Evolutionary conservation across 1,140 invertebrate genomes (phyloP), one percentile per base, ranked within the genome.

Genomic region (Anastatus disparis): DNA sequence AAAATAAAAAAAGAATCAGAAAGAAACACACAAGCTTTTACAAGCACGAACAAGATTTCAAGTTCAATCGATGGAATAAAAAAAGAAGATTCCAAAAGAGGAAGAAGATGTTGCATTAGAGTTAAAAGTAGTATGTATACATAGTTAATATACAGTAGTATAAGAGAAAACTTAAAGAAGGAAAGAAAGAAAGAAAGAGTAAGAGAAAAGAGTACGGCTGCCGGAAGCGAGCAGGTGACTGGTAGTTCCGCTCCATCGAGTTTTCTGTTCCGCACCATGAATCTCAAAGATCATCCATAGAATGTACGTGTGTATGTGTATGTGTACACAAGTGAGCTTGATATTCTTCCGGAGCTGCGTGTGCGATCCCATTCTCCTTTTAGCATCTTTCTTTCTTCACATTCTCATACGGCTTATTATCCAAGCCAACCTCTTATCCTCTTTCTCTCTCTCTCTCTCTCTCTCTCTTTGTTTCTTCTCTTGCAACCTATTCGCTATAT

Each of bases 201-300:
- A 74, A 13, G 76, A 74, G 74, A 73, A 75, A 71, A 73, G 71
- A 69, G 66, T 72, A 75, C 76, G 77, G 77, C 79, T 84, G 84
- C 83, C 83, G 84, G 84, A 85, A 85, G 81, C 80, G 79, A 84
- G 79, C 83, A 86, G 84, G 84, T 85, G 84, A 85, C 83, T 64
- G 80, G 83, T 82, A 83, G 85, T 85, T 86, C 83, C 82, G 81
- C 85, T 83, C 81, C 77, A 85, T 85, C 83, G 85, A 82, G 75
- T 77, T n/a, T n/a, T 72, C 82, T 84, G 85, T 85, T 85, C 82
- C 84, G 83, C 84, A 80, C 80, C 80, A 84, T 71, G 79, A 78
- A 81, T 76, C 76, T 73, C 81, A 79, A 81, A 84, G 83, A 86
- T 86, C 84, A 81, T 40, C 48, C 2, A 12, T 29, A 29, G 1